Conservation (phyloP, 2,888 invertebrate species). For the Lasius platythorax region DNA sequence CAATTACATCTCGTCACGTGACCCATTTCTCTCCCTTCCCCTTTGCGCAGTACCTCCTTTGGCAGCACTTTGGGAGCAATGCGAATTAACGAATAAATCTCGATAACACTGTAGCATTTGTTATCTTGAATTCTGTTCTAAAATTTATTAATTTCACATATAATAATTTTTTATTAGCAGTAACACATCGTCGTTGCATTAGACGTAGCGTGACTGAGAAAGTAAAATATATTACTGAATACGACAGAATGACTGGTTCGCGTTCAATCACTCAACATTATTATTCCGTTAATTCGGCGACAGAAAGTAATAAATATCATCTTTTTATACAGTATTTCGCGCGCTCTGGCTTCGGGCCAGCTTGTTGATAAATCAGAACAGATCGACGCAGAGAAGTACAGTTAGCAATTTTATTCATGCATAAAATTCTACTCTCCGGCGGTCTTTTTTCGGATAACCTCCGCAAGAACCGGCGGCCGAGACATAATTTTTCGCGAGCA, state of each 20-base stretch:
- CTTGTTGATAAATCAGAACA: conserved; percentile 47
- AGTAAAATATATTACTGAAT: background rate
- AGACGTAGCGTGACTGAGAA: background rate
- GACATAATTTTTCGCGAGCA: conserved; percentile 25
- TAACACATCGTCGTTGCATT: background rate
- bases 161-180: background rate
- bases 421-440: conserved; percentile 35
- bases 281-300: conserved; percentile 15
- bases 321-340: conserved; percentile 25
- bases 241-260: background rate
- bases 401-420: conserved; percentile 41
- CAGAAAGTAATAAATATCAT: conserved; percentile 13
- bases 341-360: conserved; percentile 36
- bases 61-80: conserved; percentile 12
- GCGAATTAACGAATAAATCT: conserved; percentile 29
- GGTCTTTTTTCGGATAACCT: background rate
- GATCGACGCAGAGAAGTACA: conserved; percentile 28
- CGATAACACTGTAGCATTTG: conserved; percentile 19
- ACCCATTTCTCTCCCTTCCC: background rate
- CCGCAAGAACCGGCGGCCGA: conserved; percentile 21
- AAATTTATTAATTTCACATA: background rate
- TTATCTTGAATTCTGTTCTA: background rate
- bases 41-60: conserved; percentile 22
- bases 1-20: conserved; percentile 51
- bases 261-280: conserved; percentile 14